A percentile compares a stretch with the other conserved stretches of the same genome.
Evolutionary conservation across 2,888 invertebrate species (phyloP).

Genomic region (Scrobipalpa atriplicella): DNA sequence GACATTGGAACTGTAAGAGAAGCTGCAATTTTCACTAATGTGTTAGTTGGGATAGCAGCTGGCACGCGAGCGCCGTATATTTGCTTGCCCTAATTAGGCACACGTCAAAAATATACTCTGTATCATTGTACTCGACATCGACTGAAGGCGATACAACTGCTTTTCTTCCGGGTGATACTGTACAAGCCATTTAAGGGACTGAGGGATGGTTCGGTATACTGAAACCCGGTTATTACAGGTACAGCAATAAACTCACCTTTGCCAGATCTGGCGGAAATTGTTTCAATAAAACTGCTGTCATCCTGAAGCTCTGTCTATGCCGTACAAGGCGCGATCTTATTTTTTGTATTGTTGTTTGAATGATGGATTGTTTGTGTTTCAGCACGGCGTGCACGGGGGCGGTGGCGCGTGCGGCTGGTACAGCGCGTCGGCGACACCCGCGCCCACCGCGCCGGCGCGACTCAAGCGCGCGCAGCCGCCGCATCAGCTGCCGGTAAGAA

Average conservation of each 20-base stretch:
- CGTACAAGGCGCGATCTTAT: background rate
- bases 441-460: constrained; percentile 75
- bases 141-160: background rate
- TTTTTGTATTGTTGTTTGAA: background rate
- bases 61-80: background rate
- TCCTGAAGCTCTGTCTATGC: too few relatives aligned
- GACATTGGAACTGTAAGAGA: too few relatives aligned
- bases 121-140: background rate
- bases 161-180: too few relatives aligned
- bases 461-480: constrained; percentile 74
- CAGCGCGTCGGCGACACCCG: constrained; percentile 74
- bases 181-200: too few relatives aligned
- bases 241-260: too few relatives aligned
- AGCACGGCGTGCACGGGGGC: constrained; percentile 76
- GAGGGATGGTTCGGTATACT: too few relatives aligned
- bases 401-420: constrained; percentile 80
- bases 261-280: too few relatives aligned
- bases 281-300: too few relatives aligned
- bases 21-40: too few relatives aligned
- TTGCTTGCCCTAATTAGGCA: background rate
- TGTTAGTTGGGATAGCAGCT: background rate
- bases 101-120: background rate
- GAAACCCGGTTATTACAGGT: too few relatives aligned
- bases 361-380: constrained; percentile 36
- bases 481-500: constrained; percentile 71